These are phyloP conservation scores for Homalodisca vitripennis DNA, from an alignment of 1,140 invertebrate species.

Conservation along the genomic window DNA sequence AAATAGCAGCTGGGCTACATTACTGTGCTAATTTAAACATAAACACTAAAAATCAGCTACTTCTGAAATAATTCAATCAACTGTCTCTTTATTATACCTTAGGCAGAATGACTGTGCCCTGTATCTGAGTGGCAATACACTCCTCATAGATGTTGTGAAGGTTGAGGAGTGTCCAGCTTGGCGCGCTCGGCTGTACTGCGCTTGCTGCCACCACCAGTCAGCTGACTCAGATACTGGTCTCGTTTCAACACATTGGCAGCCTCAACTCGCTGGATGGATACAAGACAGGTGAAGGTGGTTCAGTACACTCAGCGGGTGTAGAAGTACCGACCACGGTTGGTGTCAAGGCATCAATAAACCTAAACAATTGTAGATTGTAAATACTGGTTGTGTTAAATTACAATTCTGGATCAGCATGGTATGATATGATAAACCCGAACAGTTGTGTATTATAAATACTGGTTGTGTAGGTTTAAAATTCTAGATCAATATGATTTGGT, in stretches of 20 bases:
- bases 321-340: slow-evolving; percentile 70
- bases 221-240: slow-evolving; percentile 61
- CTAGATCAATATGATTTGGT: no score
- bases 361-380: no score
- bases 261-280: slow-evolving; percentile 75
- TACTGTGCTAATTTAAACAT: no score
- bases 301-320: slow-evolving; percentile 87
- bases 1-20: no score
- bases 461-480: no score
- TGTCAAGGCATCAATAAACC: slow-evolving; percentile 85
- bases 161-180: slow-evolving; percentile 38
- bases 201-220: slow-evolving; percentile 44
- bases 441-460: no score
- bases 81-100: slow-evolving; percentile 59
- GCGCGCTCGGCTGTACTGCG: slow-evolving; percentile 44
- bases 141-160: slow-evolving; percentile 77
- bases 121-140: slow-evolving; percentile 75
- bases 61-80: no score
- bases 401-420: no score
- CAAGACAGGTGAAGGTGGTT: slow-evolving; percentile 88
- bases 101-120: slow-evolving; percentile 77
- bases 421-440: no score
- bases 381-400: no score
- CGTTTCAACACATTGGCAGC: slow-evolving; percentile 85
- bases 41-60: no score